Percentiles rank a stretch among this genome's conserved stretches.
phyloP scores from a whole-genome alignment of 1,140 invertebrate species.

The Yoshiicerus persimilis region DNA sequence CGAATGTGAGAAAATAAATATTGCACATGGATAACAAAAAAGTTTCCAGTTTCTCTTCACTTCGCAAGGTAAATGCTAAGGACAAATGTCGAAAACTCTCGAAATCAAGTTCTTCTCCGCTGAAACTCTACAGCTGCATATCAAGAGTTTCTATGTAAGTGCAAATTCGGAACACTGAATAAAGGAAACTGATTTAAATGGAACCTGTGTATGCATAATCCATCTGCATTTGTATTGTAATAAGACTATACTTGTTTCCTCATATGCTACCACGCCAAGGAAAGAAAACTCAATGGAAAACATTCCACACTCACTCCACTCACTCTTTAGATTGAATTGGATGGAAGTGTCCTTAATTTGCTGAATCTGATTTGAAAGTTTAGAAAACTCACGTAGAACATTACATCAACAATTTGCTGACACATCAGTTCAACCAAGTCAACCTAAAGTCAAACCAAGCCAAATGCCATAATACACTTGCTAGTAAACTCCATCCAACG shows the following conservation, averaged over 20 bases:
- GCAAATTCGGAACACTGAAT: neutral
- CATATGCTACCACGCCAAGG: neutral
- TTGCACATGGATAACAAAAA: neutral
- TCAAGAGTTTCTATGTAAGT: neutral
- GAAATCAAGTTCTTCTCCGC: neutral
- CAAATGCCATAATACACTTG: neutral
- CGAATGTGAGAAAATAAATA: neutral
- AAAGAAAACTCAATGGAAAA: neutral
- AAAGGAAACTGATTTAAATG: neutral
- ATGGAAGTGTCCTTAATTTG: neutral
- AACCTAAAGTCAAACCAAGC: neutral
- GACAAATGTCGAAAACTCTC: neutral
- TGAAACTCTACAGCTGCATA: neutral
- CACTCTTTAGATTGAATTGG: neutral
- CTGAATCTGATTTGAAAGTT: constrained; percentile 22
- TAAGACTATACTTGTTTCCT: neutral
- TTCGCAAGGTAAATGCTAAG: neutral
- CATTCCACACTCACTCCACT: neutral
- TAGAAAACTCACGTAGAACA: constrained; percentile 9
- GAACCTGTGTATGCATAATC: neutral
- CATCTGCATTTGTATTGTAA: neutral
- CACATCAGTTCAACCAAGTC: neutral
- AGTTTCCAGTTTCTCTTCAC: too few relatives aligned
- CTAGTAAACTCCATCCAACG: neutral
- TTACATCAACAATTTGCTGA: constrained; percentile 9